phyloP scores from a whole-genome alignment of 2,113 vertebrate species.

The Calonectris borealis region DNA sequence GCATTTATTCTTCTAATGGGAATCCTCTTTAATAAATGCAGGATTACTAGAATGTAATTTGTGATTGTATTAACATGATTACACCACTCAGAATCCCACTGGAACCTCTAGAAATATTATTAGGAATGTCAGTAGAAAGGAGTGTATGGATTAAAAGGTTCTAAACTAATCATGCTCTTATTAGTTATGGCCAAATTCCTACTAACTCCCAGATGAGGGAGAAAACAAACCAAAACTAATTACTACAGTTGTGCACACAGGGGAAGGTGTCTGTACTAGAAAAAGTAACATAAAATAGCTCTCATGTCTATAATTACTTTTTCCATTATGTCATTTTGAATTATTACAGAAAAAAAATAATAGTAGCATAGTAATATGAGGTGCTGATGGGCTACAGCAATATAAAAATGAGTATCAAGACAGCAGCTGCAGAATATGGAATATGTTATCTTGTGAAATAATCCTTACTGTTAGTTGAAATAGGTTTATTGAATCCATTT shows the following conservation, averaged over 20 bases:
- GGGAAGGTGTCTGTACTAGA: not conserved
- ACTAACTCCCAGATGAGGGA: not conserved
- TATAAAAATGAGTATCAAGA: not conserved
- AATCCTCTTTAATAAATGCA: conserved; percentile 42
- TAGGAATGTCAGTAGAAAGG: conserved; percentile 15
- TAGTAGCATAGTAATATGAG: not conserved
- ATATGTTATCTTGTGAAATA: not conserved
- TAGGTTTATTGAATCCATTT: not conserved
- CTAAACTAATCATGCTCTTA: conserved; percentile 53
- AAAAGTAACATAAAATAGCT: not conserved
- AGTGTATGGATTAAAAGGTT: conserved; percentile 45
- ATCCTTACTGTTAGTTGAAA: not conserved
- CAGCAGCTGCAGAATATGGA: not conserved
- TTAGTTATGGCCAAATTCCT: conserved; percentile 47
- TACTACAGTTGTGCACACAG: not conserved
- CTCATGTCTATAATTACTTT: conserved; percentile 23
- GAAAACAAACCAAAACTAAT: conserved; percentile 45
- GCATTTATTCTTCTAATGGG: not conserved
- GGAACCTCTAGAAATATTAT: conserved; percentile 28
- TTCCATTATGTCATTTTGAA: conserved; percentile 17
- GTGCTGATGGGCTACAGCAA: not conserved
- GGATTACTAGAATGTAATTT: conserved; percentile 51
- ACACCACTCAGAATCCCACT: conserved; percentile 27
- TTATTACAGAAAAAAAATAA: not conserved
- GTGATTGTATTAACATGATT: conserved; percentile 55